These are phyloP conservation scores for Acropora yongei DNA, from an alignment of 64 coral and sea anemone species.

Conservation along the genomic window DNA sequence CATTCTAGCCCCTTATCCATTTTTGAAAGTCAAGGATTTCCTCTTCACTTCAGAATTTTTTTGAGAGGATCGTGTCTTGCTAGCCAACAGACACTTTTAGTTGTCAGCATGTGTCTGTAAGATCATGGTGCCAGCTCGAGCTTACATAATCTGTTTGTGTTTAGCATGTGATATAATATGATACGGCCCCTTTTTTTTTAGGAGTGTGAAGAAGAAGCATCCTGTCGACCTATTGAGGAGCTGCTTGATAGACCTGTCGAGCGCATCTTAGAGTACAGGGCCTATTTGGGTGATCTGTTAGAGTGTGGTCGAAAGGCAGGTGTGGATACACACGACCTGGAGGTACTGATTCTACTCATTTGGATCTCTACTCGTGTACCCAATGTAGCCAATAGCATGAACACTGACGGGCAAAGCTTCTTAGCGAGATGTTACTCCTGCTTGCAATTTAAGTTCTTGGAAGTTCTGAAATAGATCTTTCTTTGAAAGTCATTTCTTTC, in stretches of 20 bases:
- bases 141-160: neutral
- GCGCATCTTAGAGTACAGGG: slow-evolving; percentile 65
- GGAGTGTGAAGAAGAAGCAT: slow-evolving; percentile 33
- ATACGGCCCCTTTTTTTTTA: neutral
- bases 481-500: neutral
- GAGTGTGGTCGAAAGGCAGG: slow-evolving; percentile 45
- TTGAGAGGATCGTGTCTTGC: neutral
- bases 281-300: slow-evolving; percentile 37
- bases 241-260: slow-evolving; percentile 57
- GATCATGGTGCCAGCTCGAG: too few relatives aligned
- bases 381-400: too few relatives aligned
- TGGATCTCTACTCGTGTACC: too few relatives aligned
- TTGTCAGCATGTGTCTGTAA: too few relatives aligned
- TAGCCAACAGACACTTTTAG: too few relatives aligned
- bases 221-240: slow-evolving; percentile 37
- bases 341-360: slow-evolving; percentile 9
- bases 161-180: neutral
- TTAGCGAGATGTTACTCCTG: too few relatives aligned
- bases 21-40: too few relatives aligned
- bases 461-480: neutral
- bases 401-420: too few relatives aligned
- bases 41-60: too few relatives aligned
- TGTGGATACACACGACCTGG: slow-evolving; percentile 48
- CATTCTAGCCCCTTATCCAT: too few relatives aligned
- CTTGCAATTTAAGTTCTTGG: too few relatives aligned